Base-by-base conservation (phyloP, 2,797 vertebrate species). In the Peromyscus melanophrys region DNA sequence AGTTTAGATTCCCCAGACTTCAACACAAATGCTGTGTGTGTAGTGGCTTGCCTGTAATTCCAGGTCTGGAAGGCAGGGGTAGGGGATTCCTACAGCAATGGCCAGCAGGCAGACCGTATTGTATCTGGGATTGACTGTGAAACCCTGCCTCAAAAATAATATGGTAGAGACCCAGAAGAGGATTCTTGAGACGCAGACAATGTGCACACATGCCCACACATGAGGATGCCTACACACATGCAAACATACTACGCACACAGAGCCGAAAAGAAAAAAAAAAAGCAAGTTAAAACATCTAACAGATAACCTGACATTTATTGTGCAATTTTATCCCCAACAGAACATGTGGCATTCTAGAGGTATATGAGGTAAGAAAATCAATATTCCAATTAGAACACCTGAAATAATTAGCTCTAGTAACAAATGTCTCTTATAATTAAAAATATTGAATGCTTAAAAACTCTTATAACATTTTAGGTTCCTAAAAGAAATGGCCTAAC, bases 391-490 rank as follows among this genome's bases (percentile, higher is more conserved):
- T 97, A 99, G 98, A 96, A 98, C 98, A 98, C 98, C 97, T 97
- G 98, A 98, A 98, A 98, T 99, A 99, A 98, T 81, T 98, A 98
- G 98, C 98, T 98, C 98, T 98, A 98, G 98, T 99, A 99, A 99
- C 99, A 99, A 99, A 99, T 98, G 98, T 98, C 97, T 98, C 95
- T 99, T 98, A 98, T 98, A 99, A 98, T 99, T 98, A 99, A 99
- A 99, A 99, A 99, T 99, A 99, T 98, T 97, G 96, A 98, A 98
- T 98, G 98, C 98, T 98, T 98, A 98, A 98, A 98, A 99, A 99
- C 98, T 97, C 97, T 90, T 98, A 97, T 98, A 98, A 98, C 98
- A 97, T 98, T 97, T 98, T 98, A 95, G 98, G 96, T 98, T 96
- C 97, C 98, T 97, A 98, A 99, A 99, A 98, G 98, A 98, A 99